A percentile compares a stretch with the other conserved stretches of the same genome.
These are phyloP conservation scores for Epinephelus malabaricus DNA, from an alignment of 2,797 vertebrate genomes.

Conservation along the genomic window DNA sequence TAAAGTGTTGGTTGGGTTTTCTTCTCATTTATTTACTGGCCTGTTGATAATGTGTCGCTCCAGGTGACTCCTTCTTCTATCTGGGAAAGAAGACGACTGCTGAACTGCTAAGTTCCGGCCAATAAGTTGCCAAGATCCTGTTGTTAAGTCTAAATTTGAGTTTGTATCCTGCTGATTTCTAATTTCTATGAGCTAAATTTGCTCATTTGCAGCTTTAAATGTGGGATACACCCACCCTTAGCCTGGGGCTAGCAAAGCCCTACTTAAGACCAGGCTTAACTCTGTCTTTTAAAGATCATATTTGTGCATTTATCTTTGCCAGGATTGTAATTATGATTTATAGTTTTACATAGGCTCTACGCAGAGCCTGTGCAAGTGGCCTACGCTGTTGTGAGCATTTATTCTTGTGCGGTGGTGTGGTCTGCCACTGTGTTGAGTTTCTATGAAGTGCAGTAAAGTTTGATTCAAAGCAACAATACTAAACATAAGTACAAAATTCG, in stretches of 20 bases:
- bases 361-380: too few relatives aligned
- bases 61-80: background rate
- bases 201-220: conserved; percentile 19
- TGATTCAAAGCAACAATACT: too few relatives aligned
- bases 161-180: too few relatives aligned
- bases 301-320: conserved; percentile 3
- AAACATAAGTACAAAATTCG: too few relatives aligned
- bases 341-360: too few relatives aligned
- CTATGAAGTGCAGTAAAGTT: too few relatives aligned
- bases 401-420: too few relatives aligned
- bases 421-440: too few relatives aligned
- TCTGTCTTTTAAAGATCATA: background rate
- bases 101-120: too few relatives aligned
- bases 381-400: too few relatives aligned
- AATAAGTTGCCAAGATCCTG: background rate
- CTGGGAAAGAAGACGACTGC: background rate
- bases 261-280: background rate
- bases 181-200: background rate
- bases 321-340: background rate
- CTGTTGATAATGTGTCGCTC: background rate
- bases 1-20: conserved; percentile 2
- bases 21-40: conserved; percentile 31
- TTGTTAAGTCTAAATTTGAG: too few relatives aligned
- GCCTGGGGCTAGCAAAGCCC: background rate
- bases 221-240: background rate